Evolutionary conservation across 2,113 vertebrate species (phyloP).

Genomic region (Hymenochirus boettgeri): DNA sequence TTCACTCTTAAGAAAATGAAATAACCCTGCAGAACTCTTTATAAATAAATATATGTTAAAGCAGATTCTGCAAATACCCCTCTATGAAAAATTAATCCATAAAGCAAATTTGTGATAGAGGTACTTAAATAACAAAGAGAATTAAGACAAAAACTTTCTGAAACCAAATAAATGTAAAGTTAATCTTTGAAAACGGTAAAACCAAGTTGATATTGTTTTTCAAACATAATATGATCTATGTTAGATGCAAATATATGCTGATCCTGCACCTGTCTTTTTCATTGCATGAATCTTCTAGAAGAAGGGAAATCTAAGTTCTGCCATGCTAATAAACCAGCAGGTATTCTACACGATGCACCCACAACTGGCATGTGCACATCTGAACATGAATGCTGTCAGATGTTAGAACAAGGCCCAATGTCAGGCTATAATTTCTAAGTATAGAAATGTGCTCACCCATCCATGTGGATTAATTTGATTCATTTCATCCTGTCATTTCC

Average conservation of each 20-base stretch:
- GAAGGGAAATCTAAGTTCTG: constrained; percentile 4
- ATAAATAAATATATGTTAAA: too few relatives aligned
- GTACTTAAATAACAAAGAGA: too few relatives aligned
- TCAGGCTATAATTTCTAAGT: not conserved
- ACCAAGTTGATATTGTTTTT: not conserved
- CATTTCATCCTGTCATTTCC: not conserved
- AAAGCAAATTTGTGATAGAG: too few relatives aligned
- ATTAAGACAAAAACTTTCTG: too few relatives aligned
- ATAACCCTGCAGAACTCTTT: too few relatives aligned
- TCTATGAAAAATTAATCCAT: too few relatives aligned
- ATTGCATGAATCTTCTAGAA: constrained; percentile 11
- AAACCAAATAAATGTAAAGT: too few relatives aligned
- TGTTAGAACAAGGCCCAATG: not conserved
- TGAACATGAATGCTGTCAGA: constrained; percentile 9
- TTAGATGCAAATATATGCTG: not conserved
- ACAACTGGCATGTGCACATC: constrained; percentile 22
- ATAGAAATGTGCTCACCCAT: constrained; percentile 2
- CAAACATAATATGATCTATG: not conserved
- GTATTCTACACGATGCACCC: constrained; percentile 13
- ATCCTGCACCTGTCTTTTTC: constrained; percentile 2
- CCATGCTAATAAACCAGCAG: constrained; percentile 36
- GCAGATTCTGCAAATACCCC: too few relatives aligned
- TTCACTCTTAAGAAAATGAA: too few relatives aligned
- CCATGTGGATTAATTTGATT: not conserved
- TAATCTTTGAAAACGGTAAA: too few relatives aligned